Base-by-base conservation (phyloP, 2,888 invertebrate species). In the Hirtodrosophila histrioides region DNA sequence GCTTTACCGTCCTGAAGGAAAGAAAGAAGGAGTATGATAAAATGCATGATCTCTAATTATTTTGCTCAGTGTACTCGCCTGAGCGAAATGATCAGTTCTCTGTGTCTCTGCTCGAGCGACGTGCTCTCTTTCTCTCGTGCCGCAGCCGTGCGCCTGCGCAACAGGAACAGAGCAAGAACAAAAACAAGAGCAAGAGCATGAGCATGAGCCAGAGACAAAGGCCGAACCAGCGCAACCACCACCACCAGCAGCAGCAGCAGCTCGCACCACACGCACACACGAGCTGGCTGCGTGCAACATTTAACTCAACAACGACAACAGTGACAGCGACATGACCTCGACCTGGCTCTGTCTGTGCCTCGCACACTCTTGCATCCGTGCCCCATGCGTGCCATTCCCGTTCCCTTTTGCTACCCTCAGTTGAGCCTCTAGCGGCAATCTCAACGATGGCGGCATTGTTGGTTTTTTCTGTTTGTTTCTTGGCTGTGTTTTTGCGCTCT, bases 361-460 rank as follows among this genome's bases (percentile, higher is more conserved):
- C 62, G 73, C 81, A 80, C 81, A 84, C 81, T 81, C 80, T 51
- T 40, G 63, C 57, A 83, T 53, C 62, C 84, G 80, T 87, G 83
- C 79, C 72, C 75, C 86, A 88, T 86, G 88, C 88, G 83, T 88
- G 83, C 88, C 86, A 75, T 86, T 70, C 73, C 72, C 73, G 73
- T 55, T 74, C 72, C 72, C 76, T 71, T 57, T 56, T 40, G 66
- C 73, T 62, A 75, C 72, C 77, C 88, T 84, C 83, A 60, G 75
- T 69, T 75, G 65, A 69, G 69, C 65, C 51, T 39, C 55, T 55
- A 62, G 63, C 60, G 62, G 65, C 72, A 73, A 75, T 79, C 77
- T 68, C 49, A 54, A 69, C 66, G 75, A 71, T 57, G 65, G 45
- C 58, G 71, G 69, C 65, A 69, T 84, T 84, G 87, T 78, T 88